Conservation (phyloP, 2,113 vertebrate species). For the Cisticola juncidis region DNA sequence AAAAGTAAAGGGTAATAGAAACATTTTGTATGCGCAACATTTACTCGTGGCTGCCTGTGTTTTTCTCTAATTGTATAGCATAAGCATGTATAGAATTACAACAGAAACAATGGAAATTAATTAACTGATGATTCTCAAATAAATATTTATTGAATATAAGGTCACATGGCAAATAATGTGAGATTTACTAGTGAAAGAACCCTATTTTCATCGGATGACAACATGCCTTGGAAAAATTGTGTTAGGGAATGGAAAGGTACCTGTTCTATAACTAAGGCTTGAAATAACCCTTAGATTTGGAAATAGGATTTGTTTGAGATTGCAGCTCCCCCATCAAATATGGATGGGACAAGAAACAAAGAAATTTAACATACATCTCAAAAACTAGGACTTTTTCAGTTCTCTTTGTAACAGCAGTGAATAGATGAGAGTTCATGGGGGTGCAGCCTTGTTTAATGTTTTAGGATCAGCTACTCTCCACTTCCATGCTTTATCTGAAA, state of each 20-base stretch:
- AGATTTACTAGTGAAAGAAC: background rate
- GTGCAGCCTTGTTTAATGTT: background rate
- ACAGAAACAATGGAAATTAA: conserved; percentile 39
- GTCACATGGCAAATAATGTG: background rate
- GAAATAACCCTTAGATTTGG: background rate
- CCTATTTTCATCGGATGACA: background rate
- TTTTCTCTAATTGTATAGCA: conserved; percentile 42
- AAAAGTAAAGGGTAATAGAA: conserved; percentile 72
- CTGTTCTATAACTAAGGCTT: background rate
- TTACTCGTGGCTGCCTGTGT: conserved; percentile 27
- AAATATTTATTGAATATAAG: conserved; percentile 26
- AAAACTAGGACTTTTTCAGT: background rate
- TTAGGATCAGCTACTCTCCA: background rate
- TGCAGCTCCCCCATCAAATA: background rate
- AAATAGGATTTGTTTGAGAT: background rate
- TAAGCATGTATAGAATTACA: conserved; percentile 20
- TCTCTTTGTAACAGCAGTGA: background rate
- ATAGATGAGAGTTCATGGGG: background rate
- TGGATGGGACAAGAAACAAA: background rate
- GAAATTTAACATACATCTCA: background rate
- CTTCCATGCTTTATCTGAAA: background rate
- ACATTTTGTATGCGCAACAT: conserved; percentile 61
- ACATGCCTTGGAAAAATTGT: background rate
- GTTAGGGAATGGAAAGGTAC: background rate
- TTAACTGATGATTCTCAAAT: conserved; percentile 17